Conservation (phyloP, 1,140 invertebrate genomes). For the Drosophila nannoptera region DNA sequence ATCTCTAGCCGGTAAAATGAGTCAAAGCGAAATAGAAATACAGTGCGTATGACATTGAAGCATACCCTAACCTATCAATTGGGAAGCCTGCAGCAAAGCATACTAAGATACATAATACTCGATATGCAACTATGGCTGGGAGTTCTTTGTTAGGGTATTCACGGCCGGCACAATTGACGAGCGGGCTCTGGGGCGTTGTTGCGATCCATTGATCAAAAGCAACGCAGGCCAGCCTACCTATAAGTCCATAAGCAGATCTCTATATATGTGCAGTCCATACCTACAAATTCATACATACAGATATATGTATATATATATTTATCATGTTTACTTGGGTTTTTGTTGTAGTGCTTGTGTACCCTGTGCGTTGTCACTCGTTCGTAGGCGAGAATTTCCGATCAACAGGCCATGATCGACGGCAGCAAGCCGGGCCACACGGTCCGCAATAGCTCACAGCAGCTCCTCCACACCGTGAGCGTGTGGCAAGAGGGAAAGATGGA, state of each 20-base stretch:
- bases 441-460: background rate
- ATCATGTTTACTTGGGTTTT: conserved; percentile 46
- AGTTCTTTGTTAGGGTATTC: background rate
- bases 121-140: background rate
- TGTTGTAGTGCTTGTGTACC: conserved; percentile 34
- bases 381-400: conserved; percentile 77
- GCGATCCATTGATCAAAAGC: conserved; percentile 59
- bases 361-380: conserved; percentile 65
- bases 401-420: conserved; percentile 72
- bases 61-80: background rate
- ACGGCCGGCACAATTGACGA: conserved; percentile 9
- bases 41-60: conserved; percentile 1
- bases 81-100: too few species aligned
- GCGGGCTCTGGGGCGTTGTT: conserved; percentile 19
- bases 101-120: background rate
- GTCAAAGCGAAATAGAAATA: conserved; percentile 20
- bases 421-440: conserved; percentile 62
- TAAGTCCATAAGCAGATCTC: background rate
- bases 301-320: conserved; percentile 14
- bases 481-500: conserved; percentile 56
- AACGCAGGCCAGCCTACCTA: conserved; percentile 46
- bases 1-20: conserved; percentile 26
- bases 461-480: background rate
- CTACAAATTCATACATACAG: background rate
- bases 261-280: background rate